These are phyloP conservation scores for Choloepus didactylus DNA, from an alignment of 2,797 vertebrate genomes.

Conservation along the genomic window DNA sequence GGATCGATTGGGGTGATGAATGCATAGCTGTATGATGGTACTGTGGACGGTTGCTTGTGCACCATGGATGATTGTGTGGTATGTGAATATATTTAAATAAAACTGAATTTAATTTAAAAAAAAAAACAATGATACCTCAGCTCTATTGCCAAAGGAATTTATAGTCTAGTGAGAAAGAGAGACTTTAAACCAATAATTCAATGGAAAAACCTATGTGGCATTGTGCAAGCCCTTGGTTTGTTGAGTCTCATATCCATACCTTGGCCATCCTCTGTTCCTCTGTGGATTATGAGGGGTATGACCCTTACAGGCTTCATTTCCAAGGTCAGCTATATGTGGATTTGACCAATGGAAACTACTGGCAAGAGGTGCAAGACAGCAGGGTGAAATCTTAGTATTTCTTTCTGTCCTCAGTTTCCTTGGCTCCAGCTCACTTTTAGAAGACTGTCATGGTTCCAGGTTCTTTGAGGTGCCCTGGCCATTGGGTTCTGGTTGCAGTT, in stretches of 20 bases:
- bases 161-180: conserved; percentile 33
- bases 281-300: neutral
- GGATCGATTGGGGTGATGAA: no score
- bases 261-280: neutral
- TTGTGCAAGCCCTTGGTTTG: neutral
- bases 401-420: neutral
- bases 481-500: neutral
- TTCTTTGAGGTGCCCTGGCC: neutral
- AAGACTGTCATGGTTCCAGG: neutral
- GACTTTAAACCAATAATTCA: conserved; percentile 47
- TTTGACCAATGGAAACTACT: neutral
- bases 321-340: neutral
- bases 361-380: neutral
- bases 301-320: neutral
- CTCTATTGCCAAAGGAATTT: conserved; percentile 3
- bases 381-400: neutral
- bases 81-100: no score
- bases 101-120: no score
- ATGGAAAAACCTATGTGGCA: neutral
- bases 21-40: no score
- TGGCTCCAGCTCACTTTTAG: neutral
- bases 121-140: no score
- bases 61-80: no score
- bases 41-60: no score
- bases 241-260: neutral